Percentiles rank a stretch among this genome's conserved stretches.
Evolutionary conservation across 2,888 invertebrate species (phyloP).

Genomic region (Sycophila texana): DNA sequence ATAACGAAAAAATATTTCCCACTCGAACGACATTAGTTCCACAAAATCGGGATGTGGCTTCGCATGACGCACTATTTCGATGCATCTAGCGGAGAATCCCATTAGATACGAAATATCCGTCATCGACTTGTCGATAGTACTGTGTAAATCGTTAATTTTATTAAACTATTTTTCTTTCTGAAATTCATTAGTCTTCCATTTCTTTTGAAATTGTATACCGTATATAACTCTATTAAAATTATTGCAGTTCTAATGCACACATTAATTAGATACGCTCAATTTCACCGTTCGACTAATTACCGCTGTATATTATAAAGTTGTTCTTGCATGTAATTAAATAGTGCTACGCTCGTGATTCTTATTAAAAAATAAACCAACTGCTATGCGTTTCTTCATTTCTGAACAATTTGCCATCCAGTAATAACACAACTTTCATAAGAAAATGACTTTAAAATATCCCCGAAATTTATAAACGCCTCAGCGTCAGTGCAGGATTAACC

Average conservation of each 20-base stretch:
- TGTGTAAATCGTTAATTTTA: background rate
- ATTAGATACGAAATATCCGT: conserved; percentile 13
- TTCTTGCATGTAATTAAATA: conserved; percentile 1
- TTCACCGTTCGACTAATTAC: background rate
- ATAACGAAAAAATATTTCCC: conserved; percentile 29
- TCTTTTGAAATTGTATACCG: too few species aligned
- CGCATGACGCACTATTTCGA: background rate
- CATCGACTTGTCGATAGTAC: conserved; percentile 11
- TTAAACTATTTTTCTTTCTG: too few species aligned
- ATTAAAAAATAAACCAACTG: too few species aligned
- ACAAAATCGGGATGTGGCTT: conserved; percentile 8
- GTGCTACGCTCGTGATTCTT: background rate
- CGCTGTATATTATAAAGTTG: background rate
- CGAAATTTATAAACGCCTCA: too few species aligned
- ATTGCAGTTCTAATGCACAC: too few species aligned
- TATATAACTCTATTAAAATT: too few species aligned
- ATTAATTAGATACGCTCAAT: background rate
- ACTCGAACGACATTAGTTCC: conserved; percentile 10
- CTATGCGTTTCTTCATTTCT: too few species aligned
- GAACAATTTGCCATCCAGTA: too few species aligned
- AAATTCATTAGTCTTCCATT: too few species aligned
- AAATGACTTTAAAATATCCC: too few species aligned
- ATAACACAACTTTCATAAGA: too few species aligned
- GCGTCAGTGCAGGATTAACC: too few species aligned
- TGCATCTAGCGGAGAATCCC: conserved; percentile 14